Percentiles rank a stretch among this genome's conserved stretches.
phyloP scores from a whole-genome alignment of 2,113 vertebrate species.

The Mesembrinibis cayennensis region DNA sequence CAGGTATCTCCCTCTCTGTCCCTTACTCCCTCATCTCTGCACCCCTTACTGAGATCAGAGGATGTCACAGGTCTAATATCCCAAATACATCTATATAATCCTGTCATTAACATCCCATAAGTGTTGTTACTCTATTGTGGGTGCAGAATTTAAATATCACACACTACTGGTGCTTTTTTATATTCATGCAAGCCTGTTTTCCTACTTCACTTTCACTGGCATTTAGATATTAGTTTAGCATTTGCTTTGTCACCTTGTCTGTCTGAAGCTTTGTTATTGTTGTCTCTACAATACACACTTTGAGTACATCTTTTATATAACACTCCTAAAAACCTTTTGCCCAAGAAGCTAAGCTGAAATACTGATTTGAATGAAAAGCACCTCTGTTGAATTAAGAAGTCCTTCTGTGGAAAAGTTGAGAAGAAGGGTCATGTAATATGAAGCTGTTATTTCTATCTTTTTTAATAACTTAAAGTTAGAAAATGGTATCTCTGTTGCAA shows the following conservation, averaged over 20 bases:
- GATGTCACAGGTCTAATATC: not conserved
- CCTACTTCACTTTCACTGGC: not conserved
- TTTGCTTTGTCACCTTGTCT: not conserved
- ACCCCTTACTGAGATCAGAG: not conserved
- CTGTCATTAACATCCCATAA: too few species aligned
- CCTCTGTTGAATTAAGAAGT: not conserved
- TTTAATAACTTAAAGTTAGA: not conserved
- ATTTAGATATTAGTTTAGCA: not conserved
- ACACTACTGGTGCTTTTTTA: not conserved
- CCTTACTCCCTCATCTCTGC: not conserved
- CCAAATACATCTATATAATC: not conserved
- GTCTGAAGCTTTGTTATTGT: not conserved
- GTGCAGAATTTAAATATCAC: not conserved
- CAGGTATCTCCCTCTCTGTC: not conserved
- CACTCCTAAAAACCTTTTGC: not conserved
- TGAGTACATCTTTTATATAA: not conserved
- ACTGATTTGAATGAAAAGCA: not conserved
- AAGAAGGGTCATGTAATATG: not conserved
- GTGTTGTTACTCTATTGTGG: not conserved
- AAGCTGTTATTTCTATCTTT: not conserved
- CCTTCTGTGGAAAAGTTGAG: not conserved
- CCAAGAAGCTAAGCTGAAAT: not conserved
- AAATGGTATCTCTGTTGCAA: not conserved
- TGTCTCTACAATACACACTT: not conserved
- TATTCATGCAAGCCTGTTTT: not conserved